Base-by-base conservation (phyloP, 2,888 invertebrate genomes). In the Dasypogon diadema region DNA sequence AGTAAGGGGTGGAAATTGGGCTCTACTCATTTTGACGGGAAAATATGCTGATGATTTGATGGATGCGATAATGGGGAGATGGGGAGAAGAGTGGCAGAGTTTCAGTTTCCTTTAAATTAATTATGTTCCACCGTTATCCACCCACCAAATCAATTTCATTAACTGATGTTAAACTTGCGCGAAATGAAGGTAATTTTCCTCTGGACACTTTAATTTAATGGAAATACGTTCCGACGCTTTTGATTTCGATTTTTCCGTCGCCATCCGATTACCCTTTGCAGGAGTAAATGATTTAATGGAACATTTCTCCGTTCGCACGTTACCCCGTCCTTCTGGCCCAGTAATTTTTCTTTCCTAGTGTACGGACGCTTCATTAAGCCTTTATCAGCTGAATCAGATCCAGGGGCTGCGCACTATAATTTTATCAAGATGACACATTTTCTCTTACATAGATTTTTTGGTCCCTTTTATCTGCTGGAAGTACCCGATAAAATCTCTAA, bases 391-490 rank as follows among this genome's bases (percentile, higher is more conserved):
- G 6, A 42, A 51, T 51, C 18, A 51, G n/a, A 16, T 51, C 16
- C 51, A 51, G 51, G n/a, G 21, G 51, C 51, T 21, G 51, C 5
- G 16, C 51, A 51, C 51, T 51, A 16, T 51, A 51, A 51, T 51
- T 48, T 51, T 48, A 70, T 51, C 54, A 70, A 51, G 70, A 70
- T 51, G 70, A 70, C 70, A 70, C 70, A 70, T 70, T 70, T 70
- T 51, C 51, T 18, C 51, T 51, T n/a, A n/a, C n/a, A n/a, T 21
- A 51, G 18, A 51, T 51, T 51, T 51, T 42, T 42, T 42, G 12
- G 42, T 42, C 42, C 42, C 42, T 12, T 42, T 42, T 42, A 42
- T 42, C 42, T 12, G 42, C n/a, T 42, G 2, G 42, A 42, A 42
- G 42, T 42, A 12, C 10, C 3, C 42, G 42, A 42, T 42, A 42